These are phyloP conservation scores for Magallana ariakensis DNA, from an alignment of 1,140 invertebrate species.

Conservation along the genomic window DNA sequence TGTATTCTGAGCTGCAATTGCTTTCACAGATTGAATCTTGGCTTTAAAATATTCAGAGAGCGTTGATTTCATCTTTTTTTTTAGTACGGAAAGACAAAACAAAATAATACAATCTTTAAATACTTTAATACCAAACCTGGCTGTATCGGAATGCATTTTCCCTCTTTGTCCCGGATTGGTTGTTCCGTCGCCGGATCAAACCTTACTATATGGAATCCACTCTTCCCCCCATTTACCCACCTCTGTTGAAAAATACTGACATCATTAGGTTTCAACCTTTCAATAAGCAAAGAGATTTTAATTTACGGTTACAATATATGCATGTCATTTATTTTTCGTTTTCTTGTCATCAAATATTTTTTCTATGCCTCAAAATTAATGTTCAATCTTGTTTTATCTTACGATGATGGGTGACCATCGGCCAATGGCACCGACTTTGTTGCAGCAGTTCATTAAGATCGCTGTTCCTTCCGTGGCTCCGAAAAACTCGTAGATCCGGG, in stretches of 20 bases:
- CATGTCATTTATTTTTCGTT: not conserved
- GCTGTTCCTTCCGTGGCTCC: slow-evolving; percentile 97
- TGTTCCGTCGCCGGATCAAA: not conserved
- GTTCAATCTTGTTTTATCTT: not conserved
- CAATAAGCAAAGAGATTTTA: too few species aligned
- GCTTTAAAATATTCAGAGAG: too few species aligned
- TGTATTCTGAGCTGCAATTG: too few species aligned
- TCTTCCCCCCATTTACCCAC: not conserved
- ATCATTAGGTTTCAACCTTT: not conserved
- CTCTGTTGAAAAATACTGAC: not conserved
- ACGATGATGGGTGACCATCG: slow-evolving; percentile 68
- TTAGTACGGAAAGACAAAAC: too few species aligned
- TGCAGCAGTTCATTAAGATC: slow-evolving; percentile 82
- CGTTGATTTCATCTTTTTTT: too few species aligned
- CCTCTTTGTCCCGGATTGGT: not conserved
- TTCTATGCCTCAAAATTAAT: too few species aligned
- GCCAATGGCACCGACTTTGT: slow-evolving; percentile 67
- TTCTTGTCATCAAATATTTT: not conserved
- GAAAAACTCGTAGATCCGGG: slow-evolving; percentile 93
- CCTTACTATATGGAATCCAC: not conserved
- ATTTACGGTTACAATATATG: too few species aligned
- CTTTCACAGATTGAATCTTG: too few species aligned
- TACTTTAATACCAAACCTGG: not conserved
- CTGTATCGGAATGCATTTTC: slow-evolving; percentile 5
- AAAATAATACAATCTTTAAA: too few species aligned